These are phyloP conservation scores for Cavia porcellus DNA, from an alignment of 2,113 vertebrate genomes.

Conservation along the genomic window DNA sequence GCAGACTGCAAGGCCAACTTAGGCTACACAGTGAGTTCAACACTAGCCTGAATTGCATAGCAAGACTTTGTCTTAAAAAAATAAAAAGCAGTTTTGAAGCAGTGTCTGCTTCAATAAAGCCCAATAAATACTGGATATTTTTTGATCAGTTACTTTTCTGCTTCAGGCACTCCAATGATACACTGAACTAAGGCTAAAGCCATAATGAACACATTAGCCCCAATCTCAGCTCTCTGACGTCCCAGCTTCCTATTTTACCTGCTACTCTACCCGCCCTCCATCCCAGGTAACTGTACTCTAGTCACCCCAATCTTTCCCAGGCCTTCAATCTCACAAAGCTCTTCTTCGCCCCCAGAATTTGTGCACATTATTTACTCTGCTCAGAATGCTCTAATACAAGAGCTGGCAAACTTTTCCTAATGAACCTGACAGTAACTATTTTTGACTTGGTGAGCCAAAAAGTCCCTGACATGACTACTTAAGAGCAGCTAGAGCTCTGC, in stretches of 20 bases:
- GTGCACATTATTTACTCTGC: background rate
- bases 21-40: background rate
- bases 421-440: constrained; percentile 1
- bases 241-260: background rate
- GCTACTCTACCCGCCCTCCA: background rate
- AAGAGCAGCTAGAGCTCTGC: too few relatives aligned
- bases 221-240: background rate
- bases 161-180: background rate
- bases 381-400: background rate
- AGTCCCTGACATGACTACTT: constrained; percentile 27
- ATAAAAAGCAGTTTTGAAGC: background rate
- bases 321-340: background rate
- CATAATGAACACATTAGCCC: background rate
- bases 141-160: background rate
- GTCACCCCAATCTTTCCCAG: background rate
- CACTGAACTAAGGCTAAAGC: constrained; percentile 58
- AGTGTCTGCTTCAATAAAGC: background rate
- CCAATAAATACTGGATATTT: constrained; percentile 45
- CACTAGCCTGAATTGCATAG: background rate
- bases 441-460: constrained; percentile 39
- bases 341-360: constrained; percentile 49
- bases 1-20: background rate
- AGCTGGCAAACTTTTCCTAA: constrained; percentile 39
- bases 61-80: background rate
- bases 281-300: background rate